These are phyloP conservation scores for Calameuta idolon DNA, from an alignment of 2,888 invertebrate genomes.

Conservation along the genomic window DNA sequence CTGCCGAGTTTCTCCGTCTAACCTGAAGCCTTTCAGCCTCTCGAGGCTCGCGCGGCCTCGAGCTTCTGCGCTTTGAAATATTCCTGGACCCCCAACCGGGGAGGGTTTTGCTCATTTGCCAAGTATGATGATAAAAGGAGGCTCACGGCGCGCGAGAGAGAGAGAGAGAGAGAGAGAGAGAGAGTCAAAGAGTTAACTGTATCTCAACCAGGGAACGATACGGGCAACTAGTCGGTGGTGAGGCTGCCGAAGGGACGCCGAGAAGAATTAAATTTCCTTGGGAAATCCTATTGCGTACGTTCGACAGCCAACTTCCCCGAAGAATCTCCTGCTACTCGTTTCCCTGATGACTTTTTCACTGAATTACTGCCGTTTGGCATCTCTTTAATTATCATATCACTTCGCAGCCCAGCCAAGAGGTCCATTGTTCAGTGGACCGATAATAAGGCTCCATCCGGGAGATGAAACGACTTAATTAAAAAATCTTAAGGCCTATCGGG, in stretches of 20 bases:
- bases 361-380: slow-evolving; percentile 19
- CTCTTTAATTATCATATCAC: slow-evolving; percentile 23
- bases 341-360: too few species aligned
- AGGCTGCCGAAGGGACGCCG: too few species aligned
- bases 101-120: too few species aligned
- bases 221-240: too few species aligned
- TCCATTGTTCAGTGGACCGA: not conserved
- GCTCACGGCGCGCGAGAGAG: not conserved
- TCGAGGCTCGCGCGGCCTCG: slow-evolving; percentile 8
- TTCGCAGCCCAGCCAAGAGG: not conserved
- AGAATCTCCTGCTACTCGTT: too few species aligned
- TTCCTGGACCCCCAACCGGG: slow-evolving; percentile 10
- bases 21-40: slow-evolving; percentile 31
- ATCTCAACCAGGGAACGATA: too few species aligned
- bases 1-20: slow-evolving; percentile 41
- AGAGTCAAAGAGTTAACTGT: not conserved
- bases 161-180: not conserved
- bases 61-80: slow-evolving; percentile 13
- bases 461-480: slow-evolving; percentile 20
- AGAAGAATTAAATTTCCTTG: too few species aligned
- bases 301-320: too few species aligned
- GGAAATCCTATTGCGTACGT: too few species aligned
- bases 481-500: not conserved
- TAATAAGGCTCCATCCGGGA: slow-evolving; percentile 10
- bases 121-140: too few species aligned